These are phyloP conservation scores for Pachypsylla venusta DNA, from an alignment of 1,140 invertebrate genomes.

Conservation along the genomic window DNA sequence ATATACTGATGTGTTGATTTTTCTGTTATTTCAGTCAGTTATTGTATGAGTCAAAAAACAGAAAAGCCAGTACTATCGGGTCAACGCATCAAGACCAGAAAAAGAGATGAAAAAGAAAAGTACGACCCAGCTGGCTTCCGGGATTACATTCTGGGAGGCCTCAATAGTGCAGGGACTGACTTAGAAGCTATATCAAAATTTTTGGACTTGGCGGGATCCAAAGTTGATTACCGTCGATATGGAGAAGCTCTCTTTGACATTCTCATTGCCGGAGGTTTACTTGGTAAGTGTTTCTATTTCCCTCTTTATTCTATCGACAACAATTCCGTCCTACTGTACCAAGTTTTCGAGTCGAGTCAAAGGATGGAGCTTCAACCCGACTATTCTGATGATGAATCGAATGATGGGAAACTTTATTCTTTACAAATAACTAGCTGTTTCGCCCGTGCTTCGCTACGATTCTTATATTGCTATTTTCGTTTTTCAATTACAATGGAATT, in stretches of 20 bases:
- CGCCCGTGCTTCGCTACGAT: too few species aligned
- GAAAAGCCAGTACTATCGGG: conserved; percentile 99
- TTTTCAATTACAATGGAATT: too few species aligned
- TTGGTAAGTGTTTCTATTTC: conserved; percentile 36
- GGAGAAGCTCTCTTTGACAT: conserved; percentile 95
- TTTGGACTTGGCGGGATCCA: conserved; percentile 83
- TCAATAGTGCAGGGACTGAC: conserved; percentile 82
- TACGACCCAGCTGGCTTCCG: conserved; percentile 95
- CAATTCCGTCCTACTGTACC: too few species aligned
- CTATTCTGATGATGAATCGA: too few species aligned
- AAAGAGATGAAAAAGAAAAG: conserved; percentile 99
- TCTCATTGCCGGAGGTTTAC: conserved; percentile 86
- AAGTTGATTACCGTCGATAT: conserved; percentile 93
- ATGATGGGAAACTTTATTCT: too few species aligned
- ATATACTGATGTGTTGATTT: conserved; percentile 22
- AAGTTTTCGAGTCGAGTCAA: too few species aligned
- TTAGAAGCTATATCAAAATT: conserved; percentile 85
- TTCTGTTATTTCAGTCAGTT: conserved; percentile 59
- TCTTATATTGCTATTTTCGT: too few species aligned
- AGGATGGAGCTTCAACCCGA: too few species aligned
- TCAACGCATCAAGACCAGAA: conserved; percentile 99
- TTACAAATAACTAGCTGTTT: too few species aligned
- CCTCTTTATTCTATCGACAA: neutral
- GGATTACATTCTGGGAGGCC: conserved; percentile 83
- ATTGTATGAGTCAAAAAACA: conserved; percentile 99